Conservation (phyloP, 2,113 vertebrate species). For the Chaetodon auriga region DNA sequence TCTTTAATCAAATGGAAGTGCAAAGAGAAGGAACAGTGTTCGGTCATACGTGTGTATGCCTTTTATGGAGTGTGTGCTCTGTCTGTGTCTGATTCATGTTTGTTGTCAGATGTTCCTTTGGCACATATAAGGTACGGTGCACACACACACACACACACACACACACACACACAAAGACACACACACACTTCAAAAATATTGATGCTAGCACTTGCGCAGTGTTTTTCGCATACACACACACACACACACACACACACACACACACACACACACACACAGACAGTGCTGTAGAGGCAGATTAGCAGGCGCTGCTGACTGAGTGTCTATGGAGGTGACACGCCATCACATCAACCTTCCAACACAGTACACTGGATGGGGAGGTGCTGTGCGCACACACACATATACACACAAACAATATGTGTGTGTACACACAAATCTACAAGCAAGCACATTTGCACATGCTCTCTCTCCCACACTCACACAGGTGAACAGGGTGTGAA, state of each 20-base stretch:
- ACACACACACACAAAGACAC: conserved; percentile 47
- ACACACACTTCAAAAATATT: conserved; percentile 35
- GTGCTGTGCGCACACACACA: conserved; percentile 17
- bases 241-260: conserved; percentile 13
- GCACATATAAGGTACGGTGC: conserved; percentile 47
- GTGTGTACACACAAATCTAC: conserved; percentile 7
- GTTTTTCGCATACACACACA: conserved; percentile 11
- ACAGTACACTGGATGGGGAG: conserved; percentile 14
- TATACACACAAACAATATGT: background rate
- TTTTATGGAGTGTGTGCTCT: conserved; percentile 36
- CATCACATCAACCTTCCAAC: conserved; percentile 66
- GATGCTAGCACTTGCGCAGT: conserved; percentile 32
- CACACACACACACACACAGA: conserved; percentile 28
- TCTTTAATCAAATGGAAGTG: conserved; percentile 62
- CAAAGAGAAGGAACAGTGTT: conserved; percentile 47
- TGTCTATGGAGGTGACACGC: conserved; percentile 71
- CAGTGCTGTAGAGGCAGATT: conserved; percentile 68
- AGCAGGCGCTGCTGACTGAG: conserved; percentile 49
- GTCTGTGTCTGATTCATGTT: conserved; percentile 41
- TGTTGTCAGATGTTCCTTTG: conserved; percentile 41
- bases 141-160: conserved; percentile 26
- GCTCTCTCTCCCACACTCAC: background rate
- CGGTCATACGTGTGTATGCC: conserved; percentile 19
- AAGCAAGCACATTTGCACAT: conserved; percentile 39
- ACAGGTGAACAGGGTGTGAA: conserved; percentile 50